phyloP scores from a whole-genome alignment of 2,888 invertebrate genomes.

The Tribolium freemani region DNA sequence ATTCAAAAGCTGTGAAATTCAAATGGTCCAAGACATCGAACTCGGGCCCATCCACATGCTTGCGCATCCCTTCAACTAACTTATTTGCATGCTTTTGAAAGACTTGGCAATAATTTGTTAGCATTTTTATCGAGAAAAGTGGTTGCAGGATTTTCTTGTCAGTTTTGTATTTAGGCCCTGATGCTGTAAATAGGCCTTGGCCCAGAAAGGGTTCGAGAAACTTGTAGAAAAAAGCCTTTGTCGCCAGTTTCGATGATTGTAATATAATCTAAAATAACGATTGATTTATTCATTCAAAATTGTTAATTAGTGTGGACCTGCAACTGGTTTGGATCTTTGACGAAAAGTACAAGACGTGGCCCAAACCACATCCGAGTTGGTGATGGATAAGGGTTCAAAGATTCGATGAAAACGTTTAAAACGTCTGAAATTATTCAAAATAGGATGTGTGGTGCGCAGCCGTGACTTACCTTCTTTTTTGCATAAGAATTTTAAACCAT shows the following conservation, averaged over 20 bases:
- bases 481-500: conserved; percentile 46
- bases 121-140: conserved; percentile 46
- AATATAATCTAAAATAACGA: conserved; percentile 41
- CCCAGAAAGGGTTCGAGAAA: conserved; percentile 52
- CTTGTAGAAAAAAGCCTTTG: conserved; percentile 47
- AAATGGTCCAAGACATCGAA: conserved; percentile 48
- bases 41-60: conserved; percentile 19
- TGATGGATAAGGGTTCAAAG: conserved; percentile 44
- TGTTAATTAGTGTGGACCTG: conserved; percentile 42
- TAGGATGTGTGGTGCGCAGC: neutral
- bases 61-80: conserved; percentile 37
- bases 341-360: conserved; percentile 44
- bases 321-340: conserved; percentile 50
- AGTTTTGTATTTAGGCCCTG: conserved; percentile 28
- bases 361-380: conserved; percentile 50
- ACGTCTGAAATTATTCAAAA: conserved; percentile 42
- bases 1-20: conserved; percentile 47
- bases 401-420: conserved; percentile 37
- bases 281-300: neutral
- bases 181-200: conserved; percentile 50
- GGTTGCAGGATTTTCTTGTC: conserved; percentile 50
- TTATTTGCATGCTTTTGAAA: conserved; percentile 51
- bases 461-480: conserved; percentile 43
- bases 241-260: conserved; percentile 48
- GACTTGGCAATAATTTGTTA: conserved; percentile 46